Percentiles rank a stretch among this genome's conserved stretches.
Conservation (phyloP, 2,113 vertebrate species). For the Mus spicilegus region DNA sequence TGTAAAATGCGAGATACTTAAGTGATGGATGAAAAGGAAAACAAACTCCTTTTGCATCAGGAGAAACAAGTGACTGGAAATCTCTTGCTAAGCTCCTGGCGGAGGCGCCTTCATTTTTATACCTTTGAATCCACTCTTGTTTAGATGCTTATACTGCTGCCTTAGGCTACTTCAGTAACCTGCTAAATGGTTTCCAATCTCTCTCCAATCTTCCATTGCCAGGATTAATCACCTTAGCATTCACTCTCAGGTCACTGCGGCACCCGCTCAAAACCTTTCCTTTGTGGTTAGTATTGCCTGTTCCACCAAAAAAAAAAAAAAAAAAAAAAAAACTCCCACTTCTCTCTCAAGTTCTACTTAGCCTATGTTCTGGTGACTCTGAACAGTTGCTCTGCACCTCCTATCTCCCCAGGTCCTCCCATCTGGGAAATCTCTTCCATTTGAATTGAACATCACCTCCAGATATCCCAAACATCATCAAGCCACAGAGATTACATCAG, state of each 20-base stretch:
- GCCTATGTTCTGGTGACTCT: neutral
- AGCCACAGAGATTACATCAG: neutral
- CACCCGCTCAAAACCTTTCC: neutral
- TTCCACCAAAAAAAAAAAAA: neutral
- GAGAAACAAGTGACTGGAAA: neutral
- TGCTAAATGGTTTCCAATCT: conserved; percentile 47
- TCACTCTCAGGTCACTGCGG: neutral
- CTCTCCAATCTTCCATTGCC: neutral
- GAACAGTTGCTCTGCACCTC: neutral
- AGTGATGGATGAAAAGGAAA: neutral
- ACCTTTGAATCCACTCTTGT: neutral
- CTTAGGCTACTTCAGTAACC: conserved; percentile 34
- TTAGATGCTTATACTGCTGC: conserved; percentile 14
- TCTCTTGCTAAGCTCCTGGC: neutral
- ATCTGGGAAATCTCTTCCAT: neutral
- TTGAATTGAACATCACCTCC: neutral
- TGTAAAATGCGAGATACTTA: neutral
- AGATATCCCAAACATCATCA: neutral
- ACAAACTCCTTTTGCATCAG: neutral
- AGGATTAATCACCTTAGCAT: conserved; percentile 35
- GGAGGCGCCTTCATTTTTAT: neutral
- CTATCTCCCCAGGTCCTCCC: neutral
- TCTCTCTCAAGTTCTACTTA: neutral
- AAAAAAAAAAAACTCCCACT: neutral
- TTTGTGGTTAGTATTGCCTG: neutral